Conservation (phyloP, 2,888 invertebrate genomes). For the Lithosia quadra region DNA sequence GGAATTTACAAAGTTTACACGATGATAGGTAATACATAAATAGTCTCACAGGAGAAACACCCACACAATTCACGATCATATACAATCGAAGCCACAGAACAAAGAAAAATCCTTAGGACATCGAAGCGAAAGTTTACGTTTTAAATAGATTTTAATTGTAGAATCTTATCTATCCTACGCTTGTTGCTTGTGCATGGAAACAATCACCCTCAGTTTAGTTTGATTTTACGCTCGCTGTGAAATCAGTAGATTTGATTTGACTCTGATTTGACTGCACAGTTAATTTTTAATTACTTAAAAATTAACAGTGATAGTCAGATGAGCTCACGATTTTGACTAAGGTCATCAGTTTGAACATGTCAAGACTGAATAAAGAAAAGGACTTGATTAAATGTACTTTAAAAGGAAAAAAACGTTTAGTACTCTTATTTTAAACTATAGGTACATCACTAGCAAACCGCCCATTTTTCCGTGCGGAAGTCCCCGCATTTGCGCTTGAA, state of each 20-base stretch:
- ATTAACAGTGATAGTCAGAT: neutral
- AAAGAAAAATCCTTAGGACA: too few relatives aligned
- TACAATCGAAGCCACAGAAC: too few relatives aligned
- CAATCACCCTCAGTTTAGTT: neutral
- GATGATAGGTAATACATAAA: neutral
- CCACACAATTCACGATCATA: neutral
- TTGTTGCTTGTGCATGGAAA: neutral
- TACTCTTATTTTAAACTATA: too few relatives aligned
- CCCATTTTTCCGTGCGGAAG: too few relatives aligned
- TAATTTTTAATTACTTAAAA: neutral
- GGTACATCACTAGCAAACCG: too few relatives aligned
- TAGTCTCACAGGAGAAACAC: neutral
- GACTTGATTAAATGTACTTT: too few relatives aligned
- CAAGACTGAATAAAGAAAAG: neutral
- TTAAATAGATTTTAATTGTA: neutral
- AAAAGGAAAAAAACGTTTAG: too few relatives aligned
- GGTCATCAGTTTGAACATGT: neutral
- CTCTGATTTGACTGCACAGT: neutral
- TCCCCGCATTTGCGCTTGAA: too few relatives aligned
- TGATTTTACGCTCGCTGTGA: neutral
- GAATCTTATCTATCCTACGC: neutral
- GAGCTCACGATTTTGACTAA: neutral
- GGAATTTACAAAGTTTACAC: neutral
- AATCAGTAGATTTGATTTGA: neutral
- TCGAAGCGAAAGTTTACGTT: neutral